Evolutionary conservation across 2,113 vertebrate genomes (phyloP), one percentile per base, ranked within the genome.

Genomic region (Cynopterus brachyotis): DNA sequence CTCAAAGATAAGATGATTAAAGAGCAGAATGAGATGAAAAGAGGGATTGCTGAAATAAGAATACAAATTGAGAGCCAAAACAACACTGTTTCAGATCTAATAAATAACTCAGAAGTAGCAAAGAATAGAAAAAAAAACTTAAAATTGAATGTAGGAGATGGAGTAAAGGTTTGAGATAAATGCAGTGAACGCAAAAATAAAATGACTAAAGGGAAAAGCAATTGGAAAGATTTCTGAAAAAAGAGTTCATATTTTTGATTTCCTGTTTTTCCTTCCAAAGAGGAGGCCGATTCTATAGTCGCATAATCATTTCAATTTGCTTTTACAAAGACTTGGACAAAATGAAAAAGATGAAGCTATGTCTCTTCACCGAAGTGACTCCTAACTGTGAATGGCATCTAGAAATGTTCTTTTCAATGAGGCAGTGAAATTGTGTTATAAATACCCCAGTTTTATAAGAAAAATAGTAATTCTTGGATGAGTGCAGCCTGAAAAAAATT

Each of bases 301-400:
- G 89, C 6, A 40, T 60, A 62, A 60, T 92, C 78, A 82, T 89
- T 89, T 85, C 55, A 78, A 26, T 95, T 95, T 96, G 40, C 50
- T 79, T 96, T 94, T 75, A 57, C 4, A 73, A 93, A 95, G 57
- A 40, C 57, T 75, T 89, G 57, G 92, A 80, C 37, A 55, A 83
- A 72, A 80, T 40, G 17, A 50, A 86, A 86, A 80, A 76, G 66
- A 78, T 67, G 30, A 78, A 84, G 28, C 13, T 59, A 5, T 67
- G 73, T 20, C 20, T 62, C 28, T 69, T 96, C 70, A 60, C 10
- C 0, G 3, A 86, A 81, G 55, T 62, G 22, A 90, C 32, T 94
- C 15, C 19, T 84, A 92, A 72, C 47, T 89, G 50, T 24, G 59
- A 67, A 2, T 26, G 20, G 28, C 45, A 47, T 80, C 75, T 76